Conservation (phyloP, 2,797 vertebrate species). For the Streptopelia turtur region DNA sequence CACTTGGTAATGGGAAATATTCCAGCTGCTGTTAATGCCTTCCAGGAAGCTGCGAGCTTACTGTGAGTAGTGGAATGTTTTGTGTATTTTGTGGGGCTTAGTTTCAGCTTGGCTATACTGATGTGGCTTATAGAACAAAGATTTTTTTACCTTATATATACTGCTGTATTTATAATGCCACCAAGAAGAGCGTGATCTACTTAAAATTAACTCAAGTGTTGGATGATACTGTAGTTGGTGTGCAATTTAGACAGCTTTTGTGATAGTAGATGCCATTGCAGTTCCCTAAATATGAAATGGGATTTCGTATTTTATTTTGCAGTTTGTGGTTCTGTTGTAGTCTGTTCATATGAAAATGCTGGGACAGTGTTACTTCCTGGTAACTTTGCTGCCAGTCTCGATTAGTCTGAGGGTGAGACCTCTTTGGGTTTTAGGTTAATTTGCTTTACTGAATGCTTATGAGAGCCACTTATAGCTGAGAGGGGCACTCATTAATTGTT, state of each 20-base stretch:
- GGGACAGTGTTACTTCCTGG: neutral
- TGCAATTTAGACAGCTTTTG: neutral
- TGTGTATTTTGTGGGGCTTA: neutral
- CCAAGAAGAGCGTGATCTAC: accelerated
- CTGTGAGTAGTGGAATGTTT: constrained; percentile 85
- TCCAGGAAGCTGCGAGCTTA: constrained; percentile 94
- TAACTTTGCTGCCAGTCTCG: neutral
- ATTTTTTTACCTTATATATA: accelerated
- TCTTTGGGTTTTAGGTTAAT: neutral
- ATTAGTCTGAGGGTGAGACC: neutral
- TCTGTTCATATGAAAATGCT: neutral
- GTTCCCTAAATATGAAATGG: neutral
- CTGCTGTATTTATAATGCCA: neutral
- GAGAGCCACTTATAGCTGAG: neutral
- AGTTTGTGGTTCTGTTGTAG: neutral
- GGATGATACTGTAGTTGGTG: accelerated
- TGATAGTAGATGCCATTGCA: neutral
- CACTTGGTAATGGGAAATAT: constrained; percentile 96
- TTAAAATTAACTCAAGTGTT: neutral
- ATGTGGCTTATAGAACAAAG: neutral
- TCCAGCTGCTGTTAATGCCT: constrained; percentile 90
- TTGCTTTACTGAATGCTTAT: neutral
- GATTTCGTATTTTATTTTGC: neutral
- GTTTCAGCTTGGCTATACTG: neutral
- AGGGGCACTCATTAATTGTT: neutral